phyloP scores from a whole-genome alignment of 1,140 invertebrate genomes.

The Triops cancriformis region DNA sequence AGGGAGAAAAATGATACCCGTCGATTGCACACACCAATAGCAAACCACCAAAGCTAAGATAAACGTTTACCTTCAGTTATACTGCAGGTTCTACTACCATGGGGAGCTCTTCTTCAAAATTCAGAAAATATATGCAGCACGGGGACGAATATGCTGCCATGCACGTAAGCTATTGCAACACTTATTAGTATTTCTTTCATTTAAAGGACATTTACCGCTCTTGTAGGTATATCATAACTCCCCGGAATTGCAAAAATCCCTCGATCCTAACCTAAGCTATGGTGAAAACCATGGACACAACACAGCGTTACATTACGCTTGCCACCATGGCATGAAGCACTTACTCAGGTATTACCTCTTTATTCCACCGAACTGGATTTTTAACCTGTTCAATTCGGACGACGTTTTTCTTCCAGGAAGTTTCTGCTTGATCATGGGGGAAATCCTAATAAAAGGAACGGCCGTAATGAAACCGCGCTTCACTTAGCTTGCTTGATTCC shows the following conservation, averaged over 20 bases:
- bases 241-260: conserved; percentile 51
- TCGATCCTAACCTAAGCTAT: conserved; percentile 62
- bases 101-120: conserved; percentile 61
- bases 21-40: not conserved
- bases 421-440: conserved; percentile 56
- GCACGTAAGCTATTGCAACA: conserved; percentile 41
- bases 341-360: conserved; percentile 43
- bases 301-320: conserved; percentile 57
- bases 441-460: conserved; percentile 61
- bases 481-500: conserved; percentile 53
- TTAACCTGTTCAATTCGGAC: conserved; percentile 1
- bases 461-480: conserved; percentile 52
- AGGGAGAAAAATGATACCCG: not conserved
- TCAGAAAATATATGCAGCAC: conserved; percentile 60
- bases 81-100: conserved; percentile 37
- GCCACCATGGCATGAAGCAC: conserved; percentile 59
- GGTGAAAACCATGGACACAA: conserved; percentile 58
- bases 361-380: not conserved
- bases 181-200: conserved; percentile 9
- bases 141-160: conserved; percentile 62
- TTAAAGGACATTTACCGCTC: not conserved
- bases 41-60: not conserved
- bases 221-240: conserved; percentile 49
- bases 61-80: not conserved
- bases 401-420: conserved; percentile 43